These are phyloP conservation scores for Brevimyrus niger DNA, from an alignment of 2,113 vertebrate genomes.

Conservation along the genomic window DNA sequence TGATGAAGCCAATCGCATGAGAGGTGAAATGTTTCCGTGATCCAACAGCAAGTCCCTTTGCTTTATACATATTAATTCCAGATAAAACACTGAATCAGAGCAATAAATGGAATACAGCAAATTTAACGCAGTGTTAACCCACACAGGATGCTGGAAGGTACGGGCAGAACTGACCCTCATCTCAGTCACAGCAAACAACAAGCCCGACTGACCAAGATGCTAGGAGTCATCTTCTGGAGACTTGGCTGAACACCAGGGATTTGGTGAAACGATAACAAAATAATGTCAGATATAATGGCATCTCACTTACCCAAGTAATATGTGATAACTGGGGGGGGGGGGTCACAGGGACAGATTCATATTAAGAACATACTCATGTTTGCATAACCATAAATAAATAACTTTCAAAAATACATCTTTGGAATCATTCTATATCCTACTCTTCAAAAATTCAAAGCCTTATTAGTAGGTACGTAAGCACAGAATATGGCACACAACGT, in stretches of 20 bases:
- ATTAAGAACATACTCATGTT: slow-evolving; percentile 31
- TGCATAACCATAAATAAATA: slow-evolving; percentile 57
- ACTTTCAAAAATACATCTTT: slow-evolving; percentile 56
- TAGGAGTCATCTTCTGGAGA: background rate
- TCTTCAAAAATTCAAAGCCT: slow-evolving; percentile 29
- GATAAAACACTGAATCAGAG: too few species aligned
- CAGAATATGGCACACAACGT: slow-evolving; percentile 42
- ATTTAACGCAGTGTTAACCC: background rate
- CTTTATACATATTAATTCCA: too few species aligned
- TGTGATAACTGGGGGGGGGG: background rate
- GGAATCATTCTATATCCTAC: slow-evolving; percentile 20
- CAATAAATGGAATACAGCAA: too few species aligned
- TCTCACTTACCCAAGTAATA: background rate
- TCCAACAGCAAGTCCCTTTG: background rate
- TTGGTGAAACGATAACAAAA: background rate
- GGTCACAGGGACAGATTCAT: too few species aligned
- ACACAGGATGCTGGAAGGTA: background rate
- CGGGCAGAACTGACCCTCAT: background rate
- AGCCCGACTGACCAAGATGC: background rate
- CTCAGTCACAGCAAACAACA: background rate
- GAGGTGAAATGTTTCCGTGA: background rate
- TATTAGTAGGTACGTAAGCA: slow-evolving; percentile 39
- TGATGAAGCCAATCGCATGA: background rate
- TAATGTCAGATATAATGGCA: too few species aligned
- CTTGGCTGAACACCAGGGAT: background rate